These are phyloP conservation scores for Epistrophe eligans DNA, from an alignment of 2,888 invertebrate genomes.

Conservation along the genomic window DNA sequence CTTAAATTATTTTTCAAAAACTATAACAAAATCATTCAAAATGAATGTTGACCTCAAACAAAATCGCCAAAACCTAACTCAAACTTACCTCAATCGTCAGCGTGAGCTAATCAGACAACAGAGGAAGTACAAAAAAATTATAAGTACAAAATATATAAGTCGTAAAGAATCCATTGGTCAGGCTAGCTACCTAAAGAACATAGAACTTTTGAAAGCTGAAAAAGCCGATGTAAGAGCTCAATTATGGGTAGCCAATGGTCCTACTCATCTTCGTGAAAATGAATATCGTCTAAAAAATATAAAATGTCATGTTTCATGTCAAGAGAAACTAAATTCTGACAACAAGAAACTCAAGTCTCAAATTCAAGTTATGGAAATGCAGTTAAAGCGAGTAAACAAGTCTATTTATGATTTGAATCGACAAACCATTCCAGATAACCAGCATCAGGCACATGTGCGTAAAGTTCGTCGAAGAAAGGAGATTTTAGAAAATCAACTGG, in stretches of 20 bases:
- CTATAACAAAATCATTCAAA: constrained; percentile 1
- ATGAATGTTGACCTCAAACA: constrained; percentile 47
- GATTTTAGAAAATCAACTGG: constrained; percentile 82
- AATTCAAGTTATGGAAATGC: constrained; percentile 80
- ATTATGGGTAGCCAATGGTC: constrained; percentile 81
- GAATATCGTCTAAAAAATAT: constrained; percentile 78
- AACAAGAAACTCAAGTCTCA: constrained; percentile 80
- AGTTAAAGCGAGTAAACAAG: constrained; percentile 80
- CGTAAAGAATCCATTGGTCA: constrained; percentile 81
- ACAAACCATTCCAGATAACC: constrained; percentile 81
- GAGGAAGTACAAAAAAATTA: constrained; percentile 81
- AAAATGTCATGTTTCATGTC: constrained; percentile 81
- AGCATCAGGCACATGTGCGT: constrained; percentile 80
- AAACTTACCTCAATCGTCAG: constrained; percentile 79
- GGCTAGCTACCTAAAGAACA: constrained; percentile 80
- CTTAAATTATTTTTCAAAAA: neutral
- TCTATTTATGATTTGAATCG: constrained; percentile 81
- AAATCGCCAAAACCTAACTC: constrained; percentile 77
- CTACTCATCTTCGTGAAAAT: constrained; percentile 79
- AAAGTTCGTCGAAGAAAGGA: constrained; percentile 79
- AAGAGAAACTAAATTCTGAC: constrained; percentile 80
- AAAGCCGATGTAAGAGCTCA: constrained; percentile 80
- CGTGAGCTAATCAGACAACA: constrained; percentile 81
- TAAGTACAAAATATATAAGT: constrained; percentile 79
- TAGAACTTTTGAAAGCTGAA: constrained; percentile 80